Base-by-base conservation (phyloP, 1,140 invertebrate species). In the Aphaenogaster floridana region DNA sequence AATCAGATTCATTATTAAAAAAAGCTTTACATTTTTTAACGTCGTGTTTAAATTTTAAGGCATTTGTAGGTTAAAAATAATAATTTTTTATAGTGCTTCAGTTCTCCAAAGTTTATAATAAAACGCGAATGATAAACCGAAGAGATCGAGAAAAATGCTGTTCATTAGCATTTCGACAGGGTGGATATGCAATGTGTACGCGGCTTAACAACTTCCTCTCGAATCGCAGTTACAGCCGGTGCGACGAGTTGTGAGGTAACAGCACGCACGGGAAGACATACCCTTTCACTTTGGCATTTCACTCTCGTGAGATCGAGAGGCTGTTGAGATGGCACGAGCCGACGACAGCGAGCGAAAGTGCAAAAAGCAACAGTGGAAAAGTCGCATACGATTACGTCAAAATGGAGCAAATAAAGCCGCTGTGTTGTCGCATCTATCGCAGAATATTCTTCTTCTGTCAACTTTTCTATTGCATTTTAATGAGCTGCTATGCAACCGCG, bases 211-310 rank as follows among this genome's bases (percentile, higher is more conserved):
- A 76, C 48, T 77, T 81, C 54, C 63, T 45, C 79, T 88, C 42
- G 71, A 91, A 64, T 68, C 66, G 54, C 68, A 92, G 90, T 93
- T 93, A 93, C 90, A 87, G 89, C 86, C 78, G 88, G 86, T 69
- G 86, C 87, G 81, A 89, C 86, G 81, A 90, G 88, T 91, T 90
- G 86, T 94, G 93, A 93, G 92, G 93, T 94, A 94, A 94, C 91
- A 91, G 81, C 90, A 91, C 91, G 91, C 92, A 91, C 88, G 90
- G 72, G 87, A 93, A 93, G 92, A 94, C 91, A 92, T 93, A 93
- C 92, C 93, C 93, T 94, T 94, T 94, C 93, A 93, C 93, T 94
- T 93, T 89, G 92, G 93, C 93, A 93, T 94, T 94, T 94, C 93
- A 94, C 93, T 94, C 93, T 93, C 92, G 87, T 80, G 90, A 92